Base-by-base conservation (phyloP, 2,113 vertebrate genomes). In the Actenoides lindsayi region DNA sequence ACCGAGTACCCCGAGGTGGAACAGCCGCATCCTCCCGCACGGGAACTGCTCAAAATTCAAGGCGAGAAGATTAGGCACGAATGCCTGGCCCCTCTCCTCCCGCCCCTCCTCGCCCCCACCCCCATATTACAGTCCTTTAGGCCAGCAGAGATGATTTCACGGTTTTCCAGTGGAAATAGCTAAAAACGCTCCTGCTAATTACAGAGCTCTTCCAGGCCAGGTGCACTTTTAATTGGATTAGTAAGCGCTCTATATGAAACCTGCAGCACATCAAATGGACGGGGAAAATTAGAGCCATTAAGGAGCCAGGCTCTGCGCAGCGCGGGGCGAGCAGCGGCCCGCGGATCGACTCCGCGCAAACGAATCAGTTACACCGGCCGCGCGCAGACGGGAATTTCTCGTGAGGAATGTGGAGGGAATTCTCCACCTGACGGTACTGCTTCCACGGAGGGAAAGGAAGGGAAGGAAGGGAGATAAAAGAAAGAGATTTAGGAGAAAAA, bases 221-320 rank as follows among this genome's bases (percentile, higher is more conserved):
- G 96, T 96, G 97, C 94, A 74, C 83, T 62, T 94, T 97, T 93
- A 96, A 97, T 94, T 60, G 95, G 98, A 97, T 97, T 96, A 96
- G 94, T 68, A 56, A 85, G 39, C 14, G 84, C 78, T 85, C 21
- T 81, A 7, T 65, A 71, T 83, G 87, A 87, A 95, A 92, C 67
- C 62, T 42, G 28, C n/a, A 57, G 92, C 77, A 73, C 30, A 56
- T 94, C 94, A 79, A 95, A 89, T 95, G 94, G 75, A 12, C 68
- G 31, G 69, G 28, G 59, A 79, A 59, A 19, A 85, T 78, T 53
- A 41, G 73, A 42, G 88, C 64, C 24, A 76, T 74, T 57, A 77
- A 44, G 85, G 60, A 51, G 71, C 85, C 35, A 69, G 39, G 42
- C 94, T 70, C 92, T 59, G 69, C 81, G 67, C 94, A 83, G 67